Evolutionary conservation across 2,797 vertebrate genomes (phyloP).

Genomic region (Discoglossus pictus): DNA sequence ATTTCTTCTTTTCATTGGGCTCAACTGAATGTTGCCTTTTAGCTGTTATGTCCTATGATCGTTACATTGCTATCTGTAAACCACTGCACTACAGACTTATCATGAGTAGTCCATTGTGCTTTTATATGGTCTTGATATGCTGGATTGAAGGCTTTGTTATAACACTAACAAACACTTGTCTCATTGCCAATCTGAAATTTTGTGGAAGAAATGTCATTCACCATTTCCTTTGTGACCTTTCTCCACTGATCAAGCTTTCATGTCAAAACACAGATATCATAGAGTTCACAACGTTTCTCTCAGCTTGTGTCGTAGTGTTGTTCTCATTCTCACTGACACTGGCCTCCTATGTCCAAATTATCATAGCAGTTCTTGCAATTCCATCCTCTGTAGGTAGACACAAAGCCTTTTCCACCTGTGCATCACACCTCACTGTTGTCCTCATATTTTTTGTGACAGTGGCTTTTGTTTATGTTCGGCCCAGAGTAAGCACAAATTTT

Average conservation of each 20-base stretch:
- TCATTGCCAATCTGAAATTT: slow-evolving; percentile 48
- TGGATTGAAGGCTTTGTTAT: slow-evolving; percentile 48
- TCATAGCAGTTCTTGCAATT: slow-evolving; percentile 25
- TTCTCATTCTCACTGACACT: slow-evolving; percentile 23
- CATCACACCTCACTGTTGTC: slow-evolving; percentile 36
- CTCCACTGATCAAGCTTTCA: slow-evolving; percentile 43
- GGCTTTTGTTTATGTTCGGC: slow-evolving; percentile 33
- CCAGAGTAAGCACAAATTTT: slow-evolving; percentile 14
- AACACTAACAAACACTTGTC: slow-evolving; percentile 17
- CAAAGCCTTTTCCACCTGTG: slow-evolving; percentile 41
- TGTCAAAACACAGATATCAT: slow-evolving; percentile 32
- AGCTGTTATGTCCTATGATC: slow-evolving; percentile 51
- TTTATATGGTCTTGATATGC: slow-evolving; percentile 30
- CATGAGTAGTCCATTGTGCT: slow-evolving; percentile 35
- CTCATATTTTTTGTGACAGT: slow-evolving; percentile 29
- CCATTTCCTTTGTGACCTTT: slow-evolving; percentile 52
- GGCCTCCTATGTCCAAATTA: slow-evolving; percentile 25
- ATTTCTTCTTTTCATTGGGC: slow-evolving; percentile 43
- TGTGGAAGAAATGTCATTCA: slow-evolving; percentile 51
- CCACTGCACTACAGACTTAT: slow-evolving; percentile 43
- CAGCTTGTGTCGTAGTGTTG: slow-evolving; percentile 16
- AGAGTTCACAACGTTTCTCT: slow-evolving; percentile 25
- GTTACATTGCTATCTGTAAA: slow-evolving; percentile 36
- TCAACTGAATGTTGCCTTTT: slow-evolving; percentile 45
- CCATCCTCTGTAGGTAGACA: slow-evolving; percentile 8